Evolutionary conservation across 2,888 invertebrate genomes (phyloP), one percentile per base, ranked within the genome.

Genomic region (Orthonevra nobilis): DNA sequence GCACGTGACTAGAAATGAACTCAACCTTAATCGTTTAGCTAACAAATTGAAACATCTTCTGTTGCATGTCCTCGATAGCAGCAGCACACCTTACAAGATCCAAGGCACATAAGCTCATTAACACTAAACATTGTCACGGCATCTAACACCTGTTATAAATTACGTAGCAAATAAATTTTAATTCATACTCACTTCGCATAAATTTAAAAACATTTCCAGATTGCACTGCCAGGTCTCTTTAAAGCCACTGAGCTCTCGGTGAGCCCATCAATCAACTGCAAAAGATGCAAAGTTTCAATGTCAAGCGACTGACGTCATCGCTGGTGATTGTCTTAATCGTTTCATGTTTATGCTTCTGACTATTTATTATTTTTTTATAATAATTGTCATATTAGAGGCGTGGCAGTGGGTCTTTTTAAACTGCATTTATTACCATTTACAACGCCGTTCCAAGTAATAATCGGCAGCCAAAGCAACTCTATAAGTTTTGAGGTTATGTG

Each of bases 121-220:
- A 48, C 12, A 17, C 36, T 60, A 74, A 74, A 50, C 60, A 68
- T 60, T 74, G 68, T 68, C 74, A 68, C 60, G 68, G 44, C 52
- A 74, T 54, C 68, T 60, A 42, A 74, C 74, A 74, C 74, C 74
- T 74, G 60, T 68, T 46, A 74, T 61, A 60, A 60, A 61, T 74
- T 32, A 54, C 40, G 14, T 17, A 15, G 14, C 19, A 44, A 3
- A 42, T 56, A 46, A 54, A 46, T 60, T 26, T 38, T 19, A 46
- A 60, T 42, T 38, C 36, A 12, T 30, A 36, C 44, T 26, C 30
- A 46, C 42, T 40, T n/a, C n/a, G 38, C 42, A 23, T 42, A 7
- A 15, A 4, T 40, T 40, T 17, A 10, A 23, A 5, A 42, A n/a
- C n/a, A n/a, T n/a, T n/a, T n/a, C n/a, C n/a, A n/a, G n/a, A n/a